Conservation (phyloP, 2,888 invertebrate genomes). For the Nemurella pictetii region DNA sequence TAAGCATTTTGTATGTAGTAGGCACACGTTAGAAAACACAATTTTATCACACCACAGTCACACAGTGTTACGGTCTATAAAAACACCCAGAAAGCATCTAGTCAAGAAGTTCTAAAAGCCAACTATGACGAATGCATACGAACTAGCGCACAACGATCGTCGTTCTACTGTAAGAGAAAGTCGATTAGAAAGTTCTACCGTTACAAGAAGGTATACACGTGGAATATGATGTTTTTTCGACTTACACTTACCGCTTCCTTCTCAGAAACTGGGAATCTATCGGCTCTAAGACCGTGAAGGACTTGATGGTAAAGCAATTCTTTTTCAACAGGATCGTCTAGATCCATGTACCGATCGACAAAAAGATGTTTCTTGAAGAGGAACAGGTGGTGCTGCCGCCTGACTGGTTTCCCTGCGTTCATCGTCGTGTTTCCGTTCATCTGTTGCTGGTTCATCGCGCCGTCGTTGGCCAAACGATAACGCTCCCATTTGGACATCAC, state of each 20-base stretch:
- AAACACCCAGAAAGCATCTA: neutral
- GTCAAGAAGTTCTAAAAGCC: neutral
- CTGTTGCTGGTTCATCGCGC: conserved; percentile 47
- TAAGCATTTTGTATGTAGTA: neutral
- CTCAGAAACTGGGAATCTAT: conserved; percentile 89
- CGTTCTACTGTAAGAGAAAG: neutral
- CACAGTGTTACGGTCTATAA: neutral
- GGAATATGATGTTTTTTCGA: conserved; percentile 17
- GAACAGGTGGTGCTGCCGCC: conserved; percentile 66
- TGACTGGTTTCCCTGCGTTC: conserved; percentile 51
- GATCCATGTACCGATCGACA: conserved; percentile 76
- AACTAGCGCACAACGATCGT: neutral
- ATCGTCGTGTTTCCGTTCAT: conserved; percentile 16
- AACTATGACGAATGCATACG: neutral
- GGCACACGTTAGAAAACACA: neutral
- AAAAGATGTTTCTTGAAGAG: conserved; percentile 83
- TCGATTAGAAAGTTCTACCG: neutral
- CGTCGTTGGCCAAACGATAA: conserved; percentile 72
- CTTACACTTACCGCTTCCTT: conserved; percentile 82
- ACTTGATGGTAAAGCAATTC: conserved; percentile 93
- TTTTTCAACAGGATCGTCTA: conserved; percentile 86
- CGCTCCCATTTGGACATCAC: conserved; percentile 96
- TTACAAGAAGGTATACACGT: neutral
- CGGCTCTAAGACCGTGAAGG: conserved; percentile 84
- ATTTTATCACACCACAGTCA: neutral